Conservation (phyloP, 2,113 vertebrate species). For the Naja naja region DNA sequence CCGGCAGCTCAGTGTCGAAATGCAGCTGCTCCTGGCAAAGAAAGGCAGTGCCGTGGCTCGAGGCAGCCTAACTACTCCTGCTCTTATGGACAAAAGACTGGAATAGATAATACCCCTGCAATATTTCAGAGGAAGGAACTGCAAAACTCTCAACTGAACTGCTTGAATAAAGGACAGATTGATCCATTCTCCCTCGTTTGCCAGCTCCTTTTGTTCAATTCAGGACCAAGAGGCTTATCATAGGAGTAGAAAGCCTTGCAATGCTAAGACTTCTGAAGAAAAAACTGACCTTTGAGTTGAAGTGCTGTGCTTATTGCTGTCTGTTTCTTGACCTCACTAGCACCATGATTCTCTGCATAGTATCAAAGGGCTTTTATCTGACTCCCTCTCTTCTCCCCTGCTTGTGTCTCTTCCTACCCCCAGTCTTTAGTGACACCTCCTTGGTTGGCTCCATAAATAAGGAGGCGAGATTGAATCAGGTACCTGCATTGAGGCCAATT, state of each 20-base stretch:
- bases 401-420: background rate
- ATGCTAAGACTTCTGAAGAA: background rate
- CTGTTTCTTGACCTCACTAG: background rate
- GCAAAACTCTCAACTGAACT: background rate
- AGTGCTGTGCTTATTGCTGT: no score
- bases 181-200: background rate
- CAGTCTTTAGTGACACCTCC: background rate
- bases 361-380: background rate
- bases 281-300: background rate
- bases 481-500: constrained; percentile 20
- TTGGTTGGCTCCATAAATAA: constrained; percentile 8
- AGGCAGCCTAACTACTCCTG: background rate
- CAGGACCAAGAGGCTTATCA: background rate
- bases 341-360: background rate
- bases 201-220: background rate
- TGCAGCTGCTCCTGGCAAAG: background rate
- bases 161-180: background rate
- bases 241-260: background rate
- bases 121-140: background rate
- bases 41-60: background rate
- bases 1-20: background rate
- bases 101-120: background rate
- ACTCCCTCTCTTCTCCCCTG: background rate
- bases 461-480: background rate
- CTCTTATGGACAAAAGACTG: background rate